phyloP scores from a whole-genome alignment of 2,888 invertebrate species.

The Melinaea marsaeus region DNA sequence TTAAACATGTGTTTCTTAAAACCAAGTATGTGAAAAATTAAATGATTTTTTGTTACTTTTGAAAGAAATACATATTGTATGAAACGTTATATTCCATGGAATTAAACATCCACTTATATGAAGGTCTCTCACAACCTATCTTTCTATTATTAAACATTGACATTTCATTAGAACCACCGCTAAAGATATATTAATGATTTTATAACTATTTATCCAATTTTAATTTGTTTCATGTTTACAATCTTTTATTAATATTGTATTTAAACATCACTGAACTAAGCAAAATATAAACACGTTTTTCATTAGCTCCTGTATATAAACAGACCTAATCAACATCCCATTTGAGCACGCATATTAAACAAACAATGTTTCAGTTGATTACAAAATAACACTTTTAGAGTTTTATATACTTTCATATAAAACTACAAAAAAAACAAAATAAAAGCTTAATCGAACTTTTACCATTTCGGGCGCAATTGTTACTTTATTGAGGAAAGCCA shows the following conservation, averaged over 20 bases:
- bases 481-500: slow-evolving; percentile 7
- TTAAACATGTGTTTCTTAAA: too few relatives aligned
- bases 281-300: slow-evolving; percentile 11
- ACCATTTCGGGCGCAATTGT: slow-evolving; percentile 16
- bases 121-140: slow-evolving; percentile 10
- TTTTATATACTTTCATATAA: slow-evolving; percentile 17
- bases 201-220: background rate
- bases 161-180: slow-evolving; percentile 8
- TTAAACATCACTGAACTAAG: slow-evolving; percentile 8
- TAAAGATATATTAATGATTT: slow-evolving; percentile 3
- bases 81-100: background rate
- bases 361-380: slow-evolving; percentile 17
- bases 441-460: slow-evolving; percentile 23
- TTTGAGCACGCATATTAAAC: background rate
- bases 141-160: slow-evolving; percentile 14
- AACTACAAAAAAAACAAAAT: slow-evolving; percentile 25
- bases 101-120: background rate
- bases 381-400: slow-evolving; percentile 16
- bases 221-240: slow-evolving; percentile 7
- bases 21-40: too few relatives aligned
- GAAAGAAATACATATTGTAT: background rate
- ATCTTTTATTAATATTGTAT: background rate
- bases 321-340: slow-evolving; percentile 10
- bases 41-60: too few relatives aligned
- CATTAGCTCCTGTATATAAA: slow-evolving; percentile 11